These are phyloP conservation scores for Therioaphis trifolii DNA, from an alignment of 2,888 invertebrate species.

Conservation along the genomic window DNA sequence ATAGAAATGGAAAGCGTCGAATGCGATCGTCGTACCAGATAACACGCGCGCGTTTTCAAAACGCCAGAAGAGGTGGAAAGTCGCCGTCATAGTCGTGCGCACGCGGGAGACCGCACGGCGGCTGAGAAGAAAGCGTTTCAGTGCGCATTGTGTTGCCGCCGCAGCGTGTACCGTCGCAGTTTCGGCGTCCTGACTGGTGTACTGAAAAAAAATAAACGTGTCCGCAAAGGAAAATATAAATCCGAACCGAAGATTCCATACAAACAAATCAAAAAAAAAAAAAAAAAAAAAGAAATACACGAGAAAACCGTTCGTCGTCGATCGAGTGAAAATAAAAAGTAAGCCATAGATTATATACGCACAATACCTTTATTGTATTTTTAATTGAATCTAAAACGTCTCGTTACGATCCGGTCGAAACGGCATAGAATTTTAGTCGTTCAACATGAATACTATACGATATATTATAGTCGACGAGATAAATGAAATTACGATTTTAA, in stretches of 20 bases:
- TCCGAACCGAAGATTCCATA: not conserved
- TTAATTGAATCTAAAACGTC: not conserved
- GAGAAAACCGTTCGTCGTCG: too few species aligned
- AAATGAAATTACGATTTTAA: too few species aligned
- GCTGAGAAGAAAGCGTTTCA: constrained; percentile 55
- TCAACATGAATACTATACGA: too few species aligned
- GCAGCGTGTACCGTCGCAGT: constrained; percentile 36
- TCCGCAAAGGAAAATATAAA: not conserved
- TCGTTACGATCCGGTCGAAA: too few species aligned
- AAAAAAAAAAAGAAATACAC: constrained; percentile 4
- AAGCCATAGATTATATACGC: not conserved
- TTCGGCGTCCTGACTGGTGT: not conserved
- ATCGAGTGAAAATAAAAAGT: not conserved
- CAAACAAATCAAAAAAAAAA: not conserved
- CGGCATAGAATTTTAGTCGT: too few species aligned
- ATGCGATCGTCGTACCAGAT: not conserved
- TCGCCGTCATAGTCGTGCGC: not conserved
- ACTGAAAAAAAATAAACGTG: not conserved
- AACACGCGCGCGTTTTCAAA: not conserved
- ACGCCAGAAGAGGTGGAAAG: constrained; percentile 52
- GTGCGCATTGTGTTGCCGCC: constrained; percentile 37
- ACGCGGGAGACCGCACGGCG: constrained; percentile 25
- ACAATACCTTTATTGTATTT: too few species aligned
- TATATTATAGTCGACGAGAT: too few species aligned
- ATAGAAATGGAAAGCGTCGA: constrained; percentile 47